Base-by-base conservation (phyloP, 2,888 invertebrate species). In the Dinocampus coccinellae region DNA sequence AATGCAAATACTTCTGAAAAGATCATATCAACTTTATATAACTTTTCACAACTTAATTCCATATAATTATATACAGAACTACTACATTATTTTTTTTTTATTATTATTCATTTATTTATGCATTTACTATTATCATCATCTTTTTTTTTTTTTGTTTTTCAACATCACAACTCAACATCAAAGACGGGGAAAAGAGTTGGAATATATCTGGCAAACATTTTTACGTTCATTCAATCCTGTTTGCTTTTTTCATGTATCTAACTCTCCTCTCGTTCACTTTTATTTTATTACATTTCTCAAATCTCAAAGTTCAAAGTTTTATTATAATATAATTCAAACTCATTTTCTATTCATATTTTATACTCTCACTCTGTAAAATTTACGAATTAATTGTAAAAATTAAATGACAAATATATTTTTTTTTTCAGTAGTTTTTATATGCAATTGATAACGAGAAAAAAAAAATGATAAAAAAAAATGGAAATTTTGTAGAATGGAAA, bases 321-420 rank as follows among this genome's bases (percentile, higher is more conserved):
- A 73, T 77, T 75, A 72, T 73, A 69, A 58, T 20, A 58, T 61
- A 75, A 73, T 67, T 74, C 3, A 29, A 29, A 7, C 7, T 4
- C 3, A 29, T 29, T 29, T 7, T 4, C 7, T 29, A 29, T 4
- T 29, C 29, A 29, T 29, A 29, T 29, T 29, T 4, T 29, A 29
- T 29, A 29, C 29, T 29, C 7, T 29, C n/a, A 4, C 29, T 29
- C 3, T 29, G 7, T 3, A 29, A 4, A 7, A 29, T 4, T 29
- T 29, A 29, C n/a, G 29, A 29, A 29, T 29, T 29, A 29, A 3
- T 29, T 29, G 3, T 29, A 4, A 29, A 29, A 29, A 29, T 29
- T 29, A 29, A 29, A 4, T 29, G 29, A 7, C 7, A 7, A 29
- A 29, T 29, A 29, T n/a, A n/a, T 29, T 29, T 29, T 7, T 29